These are phyloP conservation scores for Phaedon cochleariae DNA, from an alignment of 2,888 invertebrate genomes.

Conservation along the genomic window DNA sequence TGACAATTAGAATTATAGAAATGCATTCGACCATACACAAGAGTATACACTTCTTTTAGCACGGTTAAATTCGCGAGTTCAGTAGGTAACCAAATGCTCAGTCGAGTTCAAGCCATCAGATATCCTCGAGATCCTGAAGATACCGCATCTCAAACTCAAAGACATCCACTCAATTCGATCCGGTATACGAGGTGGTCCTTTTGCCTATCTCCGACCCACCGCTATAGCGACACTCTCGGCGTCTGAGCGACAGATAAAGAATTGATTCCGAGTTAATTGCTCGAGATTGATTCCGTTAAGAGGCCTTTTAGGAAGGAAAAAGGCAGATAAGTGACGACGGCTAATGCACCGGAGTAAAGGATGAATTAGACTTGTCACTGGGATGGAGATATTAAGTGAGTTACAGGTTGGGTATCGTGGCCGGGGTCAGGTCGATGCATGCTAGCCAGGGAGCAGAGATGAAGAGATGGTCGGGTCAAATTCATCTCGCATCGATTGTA, in stretches of 20 bases:
- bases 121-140: no score
- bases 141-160: no score
- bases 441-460: slow-evolving; percentile 1
- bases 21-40: no score
- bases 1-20: no score
- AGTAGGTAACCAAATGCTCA: no score
- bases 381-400: slow-evolving; percentile 25
- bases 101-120: no score
- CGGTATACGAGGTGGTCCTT: slow-evolving; percentile 21
- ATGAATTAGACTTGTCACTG: slow-evolving; percentile 34
- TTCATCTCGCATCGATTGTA: background rate
- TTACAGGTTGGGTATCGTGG: background rate
- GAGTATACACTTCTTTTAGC: no score
- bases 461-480: background rate
- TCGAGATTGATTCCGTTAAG: slow-evolving; percentile 35
- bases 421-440: background rate
- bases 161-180: slow-evolving; percentile 1
- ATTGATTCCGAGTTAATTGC: slow-evolving; percentile 36
- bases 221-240: slow-evolving; percentile 32
- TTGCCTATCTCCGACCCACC: slow-evolving; percentile 17
- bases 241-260: slow-evolving; percentile 34
- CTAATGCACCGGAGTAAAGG: slow-evolving; percentile 30
- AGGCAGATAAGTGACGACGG: slow-evolving; percentile 25
- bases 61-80: no score
- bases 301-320: slow-evolving; percentile 31